Conservation (phyloP, 2,113 vertebrate genomes). For the Centrocercus urophasianus region DNA sequence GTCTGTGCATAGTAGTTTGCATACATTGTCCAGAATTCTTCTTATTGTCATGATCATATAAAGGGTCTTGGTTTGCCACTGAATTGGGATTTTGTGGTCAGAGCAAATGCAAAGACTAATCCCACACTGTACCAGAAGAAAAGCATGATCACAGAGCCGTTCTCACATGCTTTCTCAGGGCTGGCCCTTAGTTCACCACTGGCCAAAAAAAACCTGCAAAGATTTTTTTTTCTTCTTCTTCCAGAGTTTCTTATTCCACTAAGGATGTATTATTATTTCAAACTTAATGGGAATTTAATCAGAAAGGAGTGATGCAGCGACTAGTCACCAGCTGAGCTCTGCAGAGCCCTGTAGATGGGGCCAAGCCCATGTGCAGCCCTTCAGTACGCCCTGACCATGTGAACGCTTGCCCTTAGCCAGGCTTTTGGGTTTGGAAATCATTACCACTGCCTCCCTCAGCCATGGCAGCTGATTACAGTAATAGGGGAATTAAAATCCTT, state of each 20-base stretch:
- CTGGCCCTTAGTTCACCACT: not conserved
- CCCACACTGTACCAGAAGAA: not conserved
- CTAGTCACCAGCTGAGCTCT: constrained; percentile 52
- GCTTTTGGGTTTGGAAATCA: constrained; percentile 47
- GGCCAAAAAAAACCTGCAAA: not conserved
- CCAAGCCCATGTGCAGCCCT: constrained; percentile 37
- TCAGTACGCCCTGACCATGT: constrained; percentile 35
- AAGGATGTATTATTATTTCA: constrained; percentile 20
- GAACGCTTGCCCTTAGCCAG: constrained; percentile 10
- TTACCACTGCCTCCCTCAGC: constrained; percentile 17
- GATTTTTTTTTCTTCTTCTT: constrained; percentile 10
- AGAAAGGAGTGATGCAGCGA: constrained; percentile 53
- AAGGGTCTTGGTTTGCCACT: not conserved
- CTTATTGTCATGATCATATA: not conserved
- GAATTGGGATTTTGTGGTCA: constrained; percentile 4
- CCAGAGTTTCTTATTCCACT: constrained; percentile 30
- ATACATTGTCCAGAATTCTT: not conserved
- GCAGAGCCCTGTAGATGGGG: constrained; percentile 9
- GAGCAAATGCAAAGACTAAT: not conserved
- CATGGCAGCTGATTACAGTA: constrained; percentile 62
- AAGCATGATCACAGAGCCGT: not conserved
- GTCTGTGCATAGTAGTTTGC: constrained; percentile 32
- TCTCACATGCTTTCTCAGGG: not conserved
- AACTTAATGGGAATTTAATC: constrained; percentile 58
- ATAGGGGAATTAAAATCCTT: constrained; percentile 56